Evolutionary conservation across 2,888 invertebrate genomes (phyloP).

Genomic region (Nomada fabriciana): DNA sequence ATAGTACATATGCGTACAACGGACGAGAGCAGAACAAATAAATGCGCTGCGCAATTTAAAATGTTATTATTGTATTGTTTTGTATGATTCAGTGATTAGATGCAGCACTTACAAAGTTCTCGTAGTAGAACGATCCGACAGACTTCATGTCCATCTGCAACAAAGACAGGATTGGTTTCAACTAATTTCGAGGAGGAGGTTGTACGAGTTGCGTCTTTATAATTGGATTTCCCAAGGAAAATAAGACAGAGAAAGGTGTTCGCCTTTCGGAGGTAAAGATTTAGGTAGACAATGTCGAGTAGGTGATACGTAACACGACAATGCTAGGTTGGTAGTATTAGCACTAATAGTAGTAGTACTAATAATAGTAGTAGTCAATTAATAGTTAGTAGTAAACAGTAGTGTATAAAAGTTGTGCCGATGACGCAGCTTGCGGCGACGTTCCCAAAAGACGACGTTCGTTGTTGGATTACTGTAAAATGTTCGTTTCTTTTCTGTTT

Average conservation of each 20-base stretch:
- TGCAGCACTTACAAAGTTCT: slow-evolving; percentile 95
- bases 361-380: slow-evolving; percentile 18
- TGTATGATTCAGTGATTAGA: slow-evolving; percentile 68
- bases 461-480: slow-evolving; percentile 83
- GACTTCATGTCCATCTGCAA: slow-evolving; percentile 98
- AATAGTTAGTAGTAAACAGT: slow-evolving; percentile 40
- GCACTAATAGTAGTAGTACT: slow-evolving; percentile 7
- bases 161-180: slow-evolving; percentile 84
- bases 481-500: slow-evolving; percentile 53
- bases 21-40: background rate
- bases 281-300: slow-evolving; percentile 22
- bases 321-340: slow-evolving; percentile 24
- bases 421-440: slow-evolving; percentile 84
- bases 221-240: slow-evolving; percentile 68
- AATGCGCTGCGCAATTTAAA: slow-evolving; percentile 20
- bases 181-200: slow-evolving; percentile 79
- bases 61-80: background rate
- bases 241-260: slow-evolving; percentile 52
- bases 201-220: slow-evolving; percentile 57
- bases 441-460: slow-evolving; percentile 83
- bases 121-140: slow-evolving; percentile 98
- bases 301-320: slow-evolving; percentile 31
- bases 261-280: slow-evolving; percentile 63
- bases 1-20: background rate
- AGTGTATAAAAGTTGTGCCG: slow-evolving; percentile 82